phyloP scores from a whole-genome alignment of 1,140 invertebrate genomes.

The Homalodisca vitripennis region DNA sequence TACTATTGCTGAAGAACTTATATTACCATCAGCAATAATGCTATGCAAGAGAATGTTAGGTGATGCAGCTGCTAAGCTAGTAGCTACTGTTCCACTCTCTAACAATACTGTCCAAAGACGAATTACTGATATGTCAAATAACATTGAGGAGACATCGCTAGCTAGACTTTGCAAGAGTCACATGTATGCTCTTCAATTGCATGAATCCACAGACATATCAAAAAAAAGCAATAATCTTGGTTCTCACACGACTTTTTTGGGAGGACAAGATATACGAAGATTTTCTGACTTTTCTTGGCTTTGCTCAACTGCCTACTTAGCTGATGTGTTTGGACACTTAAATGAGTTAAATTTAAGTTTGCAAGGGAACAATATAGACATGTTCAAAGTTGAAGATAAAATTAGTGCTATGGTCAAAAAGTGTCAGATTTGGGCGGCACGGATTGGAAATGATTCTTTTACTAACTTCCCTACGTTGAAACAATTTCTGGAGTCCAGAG shows the following conservation, averaged over 20 bases:
- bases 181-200: slow-evolving; percentile 42
- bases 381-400: neutral
- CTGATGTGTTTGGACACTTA: neutral
- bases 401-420: neutral
- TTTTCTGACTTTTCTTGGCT: neutral
- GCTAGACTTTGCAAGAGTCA: slow-evolving; percentile 38
- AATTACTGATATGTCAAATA: slow-evolving; percentile 42
- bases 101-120: slow-evolving; percentile 42
- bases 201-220: slow-evolving; percentile 41
- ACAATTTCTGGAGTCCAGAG: neutral
- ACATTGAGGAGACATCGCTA: slow-evolving; percentile 41
- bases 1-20: slow-evolving; percentile 46
- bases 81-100: slow-evolving; percentile 42
- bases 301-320: too few relatives aligned
- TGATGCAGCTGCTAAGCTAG: slow-evolving; percentile 41
- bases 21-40: slow-evolving; percentile 44
- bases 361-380: neutral
- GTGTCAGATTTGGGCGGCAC: neutral
- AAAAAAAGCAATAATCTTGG: slow-evolving; percentile 39
- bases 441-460: neutral
- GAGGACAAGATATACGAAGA: slow-evolving; percentile 40
- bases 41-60: slow-evolving; percentile 45
- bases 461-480: neutral
- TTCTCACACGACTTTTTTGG: slow-evolving; percentile 41
- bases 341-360: neutral